Evolutionary conservation across 1,140 invertebrate species (phyloP).

Genomic region (Mesaphorura yosii): DNA sequence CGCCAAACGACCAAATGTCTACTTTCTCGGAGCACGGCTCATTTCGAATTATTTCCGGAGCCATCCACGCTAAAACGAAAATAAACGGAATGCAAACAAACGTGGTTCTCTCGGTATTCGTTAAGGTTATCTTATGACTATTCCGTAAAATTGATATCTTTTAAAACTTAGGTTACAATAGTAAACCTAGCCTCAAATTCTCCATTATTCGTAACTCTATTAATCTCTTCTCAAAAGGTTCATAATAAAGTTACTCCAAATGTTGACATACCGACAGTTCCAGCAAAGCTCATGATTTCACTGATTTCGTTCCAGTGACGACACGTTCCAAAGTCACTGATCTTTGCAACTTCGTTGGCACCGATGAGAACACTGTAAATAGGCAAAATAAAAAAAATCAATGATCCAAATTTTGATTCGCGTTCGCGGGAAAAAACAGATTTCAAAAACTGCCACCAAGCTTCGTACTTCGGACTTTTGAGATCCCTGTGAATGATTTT

Average conservation of each 20-base stretch:
- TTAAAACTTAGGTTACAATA: no score
- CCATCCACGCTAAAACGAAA: conserved; percentile 99
- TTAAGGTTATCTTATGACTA: no score
- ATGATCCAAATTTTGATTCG: neutral
- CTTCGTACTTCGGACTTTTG: conserved; percentile 84
- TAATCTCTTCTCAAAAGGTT: no score
- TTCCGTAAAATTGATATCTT: no score
- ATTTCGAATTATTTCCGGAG: conserved; percentile 93
- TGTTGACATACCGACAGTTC: no score
- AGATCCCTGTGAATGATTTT: conserved; percentile 97
- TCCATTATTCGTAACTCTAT: no score
- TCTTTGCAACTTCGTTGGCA: conserved; percentile 80
- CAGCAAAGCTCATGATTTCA: conserved; percentile 93
- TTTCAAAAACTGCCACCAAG: neutral
- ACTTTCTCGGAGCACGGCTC: conserved; percentile 94
- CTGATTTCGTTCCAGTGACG: conserved; percentile 89
- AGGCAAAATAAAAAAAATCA: conserved; percentile 15
- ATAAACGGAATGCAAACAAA: no score
- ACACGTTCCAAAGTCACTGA: conserved; percentile 95
- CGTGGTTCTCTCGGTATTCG: no score
- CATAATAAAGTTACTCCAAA: no score
- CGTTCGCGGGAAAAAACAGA: neutral
- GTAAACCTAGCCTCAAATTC: no score
- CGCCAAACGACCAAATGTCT: conserved; percentile 94
- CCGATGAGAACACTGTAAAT: conserved; percentile 84